Base-by-base conservation (phyloP, 2,888 invertebrate genomes). In the Elmis aenea region DNA sequence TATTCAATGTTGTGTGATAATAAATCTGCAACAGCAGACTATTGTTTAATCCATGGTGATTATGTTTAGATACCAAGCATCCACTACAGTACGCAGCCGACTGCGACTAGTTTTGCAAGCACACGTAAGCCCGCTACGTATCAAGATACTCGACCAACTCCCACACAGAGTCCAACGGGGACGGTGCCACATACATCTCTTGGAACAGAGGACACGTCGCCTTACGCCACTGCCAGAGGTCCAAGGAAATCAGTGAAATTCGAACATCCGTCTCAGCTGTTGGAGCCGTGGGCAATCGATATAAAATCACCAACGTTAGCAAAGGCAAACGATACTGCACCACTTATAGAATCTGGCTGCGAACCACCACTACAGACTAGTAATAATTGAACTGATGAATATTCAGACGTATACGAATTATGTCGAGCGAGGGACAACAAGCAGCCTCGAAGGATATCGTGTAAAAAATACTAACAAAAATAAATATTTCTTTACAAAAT, bases 171-270 rank as follows among this genome's bases (percentile, higher is more conserved):
- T 69, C 68, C 64, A 64, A 76, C 67, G 63, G 71, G 58, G 68
- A 64, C 66, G 1, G 65, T 61, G 3, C 48, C 55, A 5, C 60
- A 51, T 12, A 67, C 46, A 59, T 74, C 39, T 57, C 66, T 31
- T 62, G 70, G 28, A 53, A 62, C 44, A 27, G 55, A 62, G 25
- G 64, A 61, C 31, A 48, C 60, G 62, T 74, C 74, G 1, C 45
- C 73, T 64, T 54, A 67, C 68, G 11, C 67, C 57, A 42, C 51
- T 26, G 70, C 71, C 1, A 69, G 75, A 45, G 69, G 69, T 11
- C 67, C 70, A 11, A 76, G 79, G 58, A 83, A 83, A 51, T 82
- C 82, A 50, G 83, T 83, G 0, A 81, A 83, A 58, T 84, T 83
- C 79, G 0, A 81, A 81, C 49, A 54, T 54, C 38, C 38, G 25